Conservation (phyloP, 2,113 vertebrate species). For the Pygathrix nemaeus region DNA sequence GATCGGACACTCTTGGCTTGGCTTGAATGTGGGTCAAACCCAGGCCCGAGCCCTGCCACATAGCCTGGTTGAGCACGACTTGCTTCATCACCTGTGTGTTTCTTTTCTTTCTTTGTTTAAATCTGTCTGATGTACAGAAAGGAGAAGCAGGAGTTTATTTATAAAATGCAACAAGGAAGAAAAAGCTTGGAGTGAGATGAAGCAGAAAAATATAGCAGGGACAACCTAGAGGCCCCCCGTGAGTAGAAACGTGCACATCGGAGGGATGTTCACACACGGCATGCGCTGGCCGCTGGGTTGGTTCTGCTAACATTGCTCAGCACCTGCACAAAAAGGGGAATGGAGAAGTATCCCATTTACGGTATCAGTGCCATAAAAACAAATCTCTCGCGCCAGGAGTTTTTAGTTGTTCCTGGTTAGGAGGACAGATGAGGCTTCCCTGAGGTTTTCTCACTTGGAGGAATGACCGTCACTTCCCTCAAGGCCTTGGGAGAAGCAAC, state of each 20-base stretch:
- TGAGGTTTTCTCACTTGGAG: background rate
- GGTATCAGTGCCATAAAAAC: background rate
- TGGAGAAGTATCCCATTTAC: background rate
- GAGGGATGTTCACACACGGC: background rate
- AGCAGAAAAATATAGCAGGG: no score
- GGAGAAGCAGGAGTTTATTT: background rate
- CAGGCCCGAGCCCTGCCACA: background rate
- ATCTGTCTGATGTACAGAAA: background rate
- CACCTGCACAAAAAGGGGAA: no score
- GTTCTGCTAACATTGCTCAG: background rate
- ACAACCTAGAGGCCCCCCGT: no score
- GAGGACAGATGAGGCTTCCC: background rate
- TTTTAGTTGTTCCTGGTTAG: background rate
- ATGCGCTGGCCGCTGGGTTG: background rate
- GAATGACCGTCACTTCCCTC: background rate
- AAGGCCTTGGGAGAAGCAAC: background rate
- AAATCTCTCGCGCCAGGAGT: rapidly evolving
- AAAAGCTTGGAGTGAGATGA: background rate
- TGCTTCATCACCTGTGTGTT: background rate
- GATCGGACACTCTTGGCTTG: background rate
- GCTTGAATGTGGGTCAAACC: background rate
- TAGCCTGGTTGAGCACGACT: background rate
- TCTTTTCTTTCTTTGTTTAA: background rate
- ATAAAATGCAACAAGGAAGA: background rate
- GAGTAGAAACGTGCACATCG: background rate